Percentiles rank a stretch among this genome's conserved stretches.
phyloP scores from a whole-genome alignment of 2,113 vertebrate genomes.

The Corythornis cristatus region DNA sequence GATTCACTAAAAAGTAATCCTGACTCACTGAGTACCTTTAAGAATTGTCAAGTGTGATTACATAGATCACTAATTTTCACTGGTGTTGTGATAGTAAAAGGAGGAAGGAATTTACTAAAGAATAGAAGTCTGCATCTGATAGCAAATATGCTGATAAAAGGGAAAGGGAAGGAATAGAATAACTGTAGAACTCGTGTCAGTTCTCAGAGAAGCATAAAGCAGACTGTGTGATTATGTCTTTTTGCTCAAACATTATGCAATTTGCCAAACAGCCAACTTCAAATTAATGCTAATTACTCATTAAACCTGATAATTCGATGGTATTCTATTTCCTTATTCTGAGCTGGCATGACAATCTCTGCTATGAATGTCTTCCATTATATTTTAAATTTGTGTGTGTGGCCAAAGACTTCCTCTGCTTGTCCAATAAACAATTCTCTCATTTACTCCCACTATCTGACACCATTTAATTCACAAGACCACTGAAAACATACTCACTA shows the following conservation, averaged over 20 bases:
- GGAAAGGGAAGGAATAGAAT: neutral
- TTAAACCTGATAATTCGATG: neutral
- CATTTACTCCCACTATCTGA: neutral
- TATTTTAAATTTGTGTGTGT: neutral
- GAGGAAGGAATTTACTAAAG: neutral
- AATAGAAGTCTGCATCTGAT: neutral
- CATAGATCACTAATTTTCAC: neutral
- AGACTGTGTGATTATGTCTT: neutral
- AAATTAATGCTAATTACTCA: neutral
- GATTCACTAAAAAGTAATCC: neutral
- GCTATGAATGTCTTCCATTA: neutral
- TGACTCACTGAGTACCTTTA: neutral
- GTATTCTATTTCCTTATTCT: neutral
- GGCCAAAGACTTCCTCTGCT: neutral
- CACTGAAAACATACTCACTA: neutral
- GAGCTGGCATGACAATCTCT: accelerated
- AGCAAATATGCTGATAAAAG: neutral
- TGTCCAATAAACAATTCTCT: neutral
- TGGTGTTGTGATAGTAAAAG: neutral
- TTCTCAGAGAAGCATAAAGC: neutral
- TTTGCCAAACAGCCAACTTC: neutral
- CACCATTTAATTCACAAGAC: neutral
- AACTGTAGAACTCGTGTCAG: neutral
- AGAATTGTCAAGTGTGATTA: neutral
- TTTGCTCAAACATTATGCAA: neutral